These are phyloP conservation scores for Chaenodraco wilsoni DNA, from an alignment of 2,797 vertebrate genomes.

Conservation along the genomic window DNA sequence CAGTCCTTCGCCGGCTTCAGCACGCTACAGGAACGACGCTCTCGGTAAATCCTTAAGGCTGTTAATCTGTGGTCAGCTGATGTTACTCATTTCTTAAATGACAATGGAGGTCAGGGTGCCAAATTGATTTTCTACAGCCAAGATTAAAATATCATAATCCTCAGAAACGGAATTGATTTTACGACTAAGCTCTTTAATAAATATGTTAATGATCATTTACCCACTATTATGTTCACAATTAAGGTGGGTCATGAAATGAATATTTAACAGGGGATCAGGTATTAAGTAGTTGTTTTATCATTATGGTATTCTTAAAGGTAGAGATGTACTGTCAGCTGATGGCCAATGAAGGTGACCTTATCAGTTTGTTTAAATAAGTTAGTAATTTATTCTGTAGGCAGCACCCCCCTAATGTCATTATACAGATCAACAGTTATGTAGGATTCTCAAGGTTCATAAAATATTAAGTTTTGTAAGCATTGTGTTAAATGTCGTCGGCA, in stretches of 20 bases:
- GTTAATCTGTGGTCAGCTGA: neutral
- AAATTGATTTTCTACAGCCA: neutral
- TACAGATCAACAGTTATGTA: neutral
- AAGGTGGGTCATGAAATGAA: neutral
- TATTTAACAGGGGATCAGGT: neutral
- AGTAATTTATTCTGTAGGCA: neutral
- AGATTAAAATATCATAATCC: neutral
- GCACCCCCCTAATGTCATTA: neutral
- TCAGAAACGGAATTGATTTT: neutral
- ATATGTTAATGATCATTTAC: neutral
- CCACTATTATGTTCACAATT: neutral
- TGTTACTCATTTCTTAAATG: slow-evolving; percentile 23
- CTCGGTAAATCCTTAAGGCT: slow-evolving; percentile 81
- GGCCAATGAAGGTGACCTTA: neutral
- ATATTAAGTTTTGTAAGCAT: neutral
- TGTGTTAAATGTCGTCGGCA: neutral
- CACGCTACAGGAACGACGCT: slow-evolving; percentile 94
- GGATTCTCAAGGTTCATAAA: neutral
- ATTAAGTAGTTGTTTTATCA: neutral
- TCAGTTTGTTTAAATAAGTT: neutral
- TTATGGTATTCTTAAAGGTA: neutral
- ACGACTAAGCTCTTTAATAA: neutral
- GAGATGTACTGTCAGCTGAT: too few species aligned
- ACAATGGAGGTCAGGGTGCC: neutral
- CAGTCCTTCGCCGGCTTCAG: slow-evolving; percentile 99